Base-by-base conservation (phyloP, 2,888 invertebrate genomes). In the Hylaea fasciaria region DNA sequence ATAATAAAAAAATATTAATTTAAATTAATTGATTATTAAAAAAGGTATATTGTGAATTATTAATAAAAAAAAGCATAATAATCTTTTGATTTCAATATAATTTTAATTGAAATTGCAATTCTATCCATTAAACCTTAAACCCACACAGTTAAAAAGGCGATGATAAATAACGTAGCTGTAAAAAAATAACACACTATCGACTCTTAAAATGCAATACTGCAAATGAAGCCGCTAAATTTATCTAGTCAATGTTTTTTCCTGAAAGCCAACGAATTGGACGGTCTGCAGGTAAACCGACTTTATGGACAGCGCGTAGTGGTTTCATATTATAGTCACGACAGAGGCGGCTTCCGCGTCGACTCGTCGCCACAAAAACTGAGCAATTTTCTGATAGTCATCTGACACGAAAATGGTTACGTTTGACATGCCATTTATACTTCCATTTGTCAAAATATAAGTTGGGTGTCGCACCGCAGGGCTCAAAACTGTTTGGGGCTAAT, bases 341-440 rank as follows among this genome's bases (percentile, higher is more conserved):
- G 73, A 77, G 80, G 82, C 80, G 78, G 81, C 81, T 76, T 74
- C 79, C 79, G 75, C 74, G 70, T 64, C 78, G 76, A 66, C 66
- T 78, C 80, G 78, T 76, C 82, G 85, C 79, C 81, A 85, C 85
- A 83, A 87, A 80, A 88, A 87, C 80, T 85, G 81, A 87, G 81
- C 88, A 90, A 90, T 91, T 91, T 90, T 87, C 87, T 89, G 91
- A 91, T 91, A 89, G 76, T 67, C 77, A 91, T 88, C 89, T 81
- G 84, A 85, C 87, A 87, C 80, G 87, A 80, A 80, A 84, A 84
- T 87, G 79, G 85, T 87, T 86, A 87, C 82, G 76, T 86, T 83
- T 86, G 87, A 89, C 87, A 82, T 85, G 83, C 81, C 82, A 84
- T 87, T 90, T 90, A 90, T 87, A 86, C 85, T 84, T 86, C 83